A percentile compares a stretch with the other conserved stretches of the same genome.
These are phyloP conservation scores for Rhizoglyphus robini DNA, from an alignment of 1,140 invertebrate genomes.

Conservation along the genomic window DNA sequence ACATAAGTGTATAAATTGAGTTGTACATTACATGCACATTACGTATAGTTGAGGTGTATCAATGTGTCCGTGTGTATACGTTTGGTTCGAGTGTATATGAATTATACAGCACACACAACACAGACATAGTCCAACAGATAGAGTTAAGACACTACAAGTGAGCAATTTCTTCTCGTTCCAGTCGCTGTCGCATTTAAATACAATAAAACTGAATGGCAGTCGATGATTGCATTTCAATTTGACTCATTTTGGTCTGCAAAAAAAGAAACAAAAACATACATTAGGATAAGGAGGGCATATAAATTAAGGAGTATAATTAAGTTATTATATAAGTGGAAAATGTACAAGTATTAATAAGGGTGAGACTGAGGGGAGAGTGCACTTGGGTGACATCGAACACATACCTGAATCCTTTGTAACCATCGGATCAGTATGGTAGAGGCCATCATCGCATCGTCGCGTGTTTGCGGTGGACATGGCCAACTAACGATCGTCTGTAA, in stretches of 20 bases:
- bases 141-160: no score
- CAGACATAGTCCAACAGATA: no score
- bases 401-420: conserved; percentile 66
- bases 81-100: no score
- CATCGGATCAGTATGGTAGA: conserved; percentile 53
- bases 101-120: no score
- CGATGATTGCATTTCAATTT: conserved; percentile 25
- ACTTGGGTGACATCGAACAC: conserved; percentile 85
- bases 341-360: no score
- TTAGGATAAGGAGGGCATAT: not conserved
- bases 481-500: conserved; percentile 72
- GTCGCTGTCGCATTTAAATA: conserved; percentile 18
- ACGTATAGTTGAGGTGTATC: no score
- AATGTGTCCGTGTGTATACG: no score
- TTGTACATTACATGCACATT: no score
- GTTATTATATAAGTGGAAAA: not conserved
- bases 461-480: conserved; percentile 35
- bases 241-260: conserved; percentile 15
- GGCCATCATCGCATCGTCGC: conserved; percentile 31
- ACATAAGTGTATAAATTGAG: no score
- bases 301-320: not conserved
- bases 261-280: not conserved
- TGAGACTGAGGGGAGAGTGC: conserved; percentile 78
- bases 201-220: conserved; percentile 22
- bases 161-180: no score